Evolutionary conservation across 2,797 vertebrate genomes (phyloP).

Genomic region (Pangasius djambal): DNA sequence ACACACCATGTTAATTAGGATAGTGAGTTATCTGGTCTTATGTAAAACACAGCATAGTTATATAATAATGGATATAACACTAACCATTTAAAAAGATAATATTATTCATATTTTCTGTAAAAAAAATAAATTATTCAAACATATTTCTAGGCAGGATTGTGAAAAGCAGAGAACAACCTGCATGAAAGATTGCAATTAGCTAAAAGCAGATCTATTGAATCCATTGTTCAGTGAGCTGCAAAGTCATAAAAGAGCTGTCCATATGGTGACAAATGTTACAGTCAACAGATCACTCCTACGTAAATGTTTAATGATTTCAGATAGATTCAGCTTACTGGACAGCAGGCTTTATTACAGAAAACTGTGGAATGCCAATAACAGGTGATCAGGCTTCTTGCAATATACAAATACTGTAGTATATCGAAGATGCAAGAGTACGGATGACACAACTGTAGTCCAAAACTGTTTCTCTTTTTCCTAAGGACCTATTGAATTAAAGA

Average conservation of each 20-base stretch:
- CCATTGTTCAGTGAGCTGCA: slow-evolving; percentile 8
- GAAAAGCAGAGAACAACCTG: background rate
- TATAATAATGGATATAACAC: background rate
- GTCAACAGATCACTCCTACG: background rate
- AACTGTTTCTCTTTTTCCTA: background rate
- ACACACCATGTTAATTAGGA: background rate
- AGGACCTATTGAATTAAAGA: background rate
- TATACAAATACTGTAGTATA: background rate
- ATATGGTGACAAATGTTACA: slow-evolving; percentile 14
- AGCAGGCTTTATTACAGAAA: background rate
- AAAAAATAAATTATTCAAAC: background rate
- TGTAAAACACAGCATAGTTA: background rate
- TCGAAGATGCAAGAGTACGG: background rate
- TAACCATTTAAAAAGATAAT: background rate
- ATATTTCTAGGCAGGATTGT: background rate
- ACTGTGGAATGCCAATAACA: background rate
- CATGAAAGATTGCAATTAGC: background rate
- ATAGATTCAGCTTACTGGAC: background rate
- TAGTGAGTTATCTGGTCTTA: background rate
- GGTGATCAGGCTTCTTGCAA: background rate
- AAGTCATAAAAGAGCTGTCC: slow-evolving; percentile 33
- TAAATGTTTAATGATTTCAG: slow-evolving; percentile 1
- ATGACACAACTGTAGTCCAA: background rate
- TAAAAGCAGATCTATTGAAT: background rate
- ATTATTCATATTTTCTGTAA: background rate